These are phyloP conservation scores for Charina bottae DNA, from an alignment of 2,113 vertebrate genomes.

Conservation along the genomic window DNA sequence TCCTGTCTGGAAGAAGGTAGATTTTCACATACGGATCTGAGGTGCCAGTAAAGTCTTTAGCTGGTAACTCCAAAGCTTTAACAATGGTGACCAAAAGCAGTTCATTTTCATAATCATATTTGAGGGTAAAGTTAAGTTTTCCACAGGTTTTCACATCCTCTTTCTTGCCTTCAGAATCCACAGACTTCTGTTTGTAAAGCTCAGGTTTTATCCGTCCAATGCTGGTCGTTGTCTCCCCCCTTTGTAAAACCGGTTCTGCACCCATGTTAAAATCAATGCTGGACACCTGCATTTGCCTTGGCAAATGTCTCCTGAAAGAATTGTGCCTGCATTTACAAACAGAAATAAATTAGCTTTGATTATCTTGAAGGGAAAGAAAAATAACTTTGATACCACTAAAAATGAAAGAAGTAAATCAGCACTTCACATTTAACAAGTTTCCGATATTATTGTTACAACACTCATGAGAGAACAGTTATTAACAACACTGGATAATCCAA, in stretches of 20 bases:
- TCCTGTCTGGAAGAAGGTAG: slow-evolving; percentile 95
- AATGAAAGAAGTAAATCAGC: slow-evolving; percentile 8
- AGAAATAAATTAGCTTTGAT: slow-evolving; percentile 41
- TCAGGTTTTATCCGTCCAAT: slow-evolving; percentile 97
- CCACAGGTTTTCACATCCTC: slow-evolving; percentile 90
- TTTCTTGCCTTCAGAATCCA: slow-evolving; percentile 89
- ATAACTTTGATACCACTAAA: not conserved
- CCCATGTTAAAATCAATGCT: slow-evolving; percentile 93
- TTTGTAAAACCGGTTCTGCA: slow-evolving; percentile 77
- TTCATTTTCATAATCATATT: slow-evolving; percentile 93
- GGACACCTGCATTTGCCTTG: slow-evolving; percentile 95
- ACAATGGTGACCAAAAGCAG: slow-evolving; percentile 90
- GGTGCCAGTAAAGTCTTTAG: slow-evolving; percentile 95
- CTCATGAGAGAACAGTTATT: slow-evolving; percentile 28
- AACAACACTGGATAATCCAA: not conserved
- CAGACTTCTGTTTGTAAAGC: slow-evolving; percentile 97
- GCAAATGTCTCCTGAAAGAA: slow-evolving; percentile 95
- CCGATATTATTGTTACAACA: slow-evolving; percentile 11
- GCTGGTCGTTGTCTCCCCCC: slow-evolving; percentile 91
- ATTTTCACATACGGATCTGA: slow-evolving; percentile 98
- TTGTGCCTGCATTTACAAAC: slow-evolving; percentile 84
- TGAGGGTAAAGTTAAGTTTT: slow-evolving; percentile 91
- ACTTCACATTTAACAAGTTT: slow-evolving; percentile 22
- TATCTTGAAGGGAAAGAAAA: slow-evolving; percentile 40
- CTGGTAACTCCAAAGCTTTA: slow-evolving; percentile 93